Evolutionary conservation across 2,888 invertebrate species (phyloP).

Genomic region (Didymodactylos carnosus): DNA sequence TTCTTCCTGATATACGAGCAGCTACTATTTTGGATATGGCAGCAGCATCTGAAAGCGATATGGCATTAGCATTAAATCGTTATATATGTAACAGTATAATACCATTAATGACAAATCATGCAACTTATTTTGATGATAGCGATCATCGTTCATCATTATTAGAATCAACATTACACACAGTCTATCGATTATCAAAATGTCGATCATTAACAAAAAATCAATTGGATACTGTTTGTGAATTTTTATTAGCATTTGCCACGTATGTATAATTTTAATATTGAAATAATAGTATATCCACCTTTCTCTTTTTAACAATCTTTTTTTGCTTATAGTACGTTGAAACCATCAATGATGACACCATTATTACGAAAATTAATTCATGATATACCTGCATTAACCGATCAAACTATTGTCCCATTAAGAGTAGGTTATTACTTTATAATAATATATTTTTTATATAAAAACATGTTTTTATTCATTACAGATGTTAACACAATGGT

Average conservation of each 20-base stretch:
- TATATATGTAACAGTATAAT: slow-evolving; percentile 95
- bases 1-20: slow-evolving; percentile 86
- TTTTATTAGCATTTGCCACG: slow-evolving; percentile 80
- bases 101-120: slow-evolving; percentile 80
- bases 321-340: slow-evolving; percentile 53
- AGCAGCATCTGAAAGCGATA: slow-evolving; percentile 63
- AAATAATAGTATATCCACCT: neutral
- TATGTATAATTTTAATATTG: slow-evolving; percentile 22
- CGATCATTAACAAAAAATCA: slow-evolving; percentile 89
- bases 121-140: slow-evolving; percentile 84
- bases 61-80: slow-evolving; percentile 96
- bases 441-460: neutral
- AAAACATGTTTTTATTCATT: neutral
- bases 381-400: slow-evolving; percentile 83
- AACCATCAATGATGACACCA: slow-evolving; percentile 87
- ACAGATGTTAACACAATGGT: slow-evolving; percentile 75
- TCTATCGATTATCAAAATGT: slow-evolving; percentile 82
- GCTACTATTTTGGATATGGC: slow-evolving; percentile 88
- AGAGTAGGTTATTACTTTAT: slow-evolving; percentile 38
- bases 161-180: slow-evolving; percentile 90
- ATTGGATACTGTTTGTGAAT: slow-evolving; percentile 89
- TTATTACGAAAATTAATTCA: slow-evolving; percentile 73
- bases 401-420: slow-evolving; percentile 89
- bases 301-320: slow-evolving; percentile 12
- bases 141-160: slow-evolving; percentile 48